phyloP scores from a whole-genome alignment of 2,888 invertebrate species.

The Camptogramma bilineatum region DNA sequence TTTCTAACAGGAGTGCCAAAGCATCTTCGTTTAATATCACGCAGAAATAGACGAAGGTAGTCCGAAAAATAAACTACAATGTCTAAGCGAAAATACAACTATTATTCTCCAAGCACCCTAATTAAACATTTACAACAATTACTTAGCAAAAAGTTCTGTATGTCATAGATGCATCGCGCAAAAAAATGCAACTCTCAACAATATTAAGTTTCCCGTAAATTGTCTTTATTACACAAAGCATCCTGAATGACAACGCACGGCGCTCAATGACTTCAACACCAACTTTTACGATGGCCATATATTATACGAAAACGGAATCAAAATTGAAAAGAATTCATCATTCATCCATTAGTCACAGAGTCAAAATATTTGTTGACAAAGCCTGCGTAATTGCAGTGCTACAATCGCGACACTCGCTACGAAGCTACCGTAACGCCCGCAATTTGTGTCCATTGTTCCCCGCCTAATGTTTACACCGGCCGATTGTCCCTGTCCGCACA shows the following conservation, averaged over 20 bases:
- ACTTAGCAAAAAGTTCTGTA: slow-evolving; percentile 33
- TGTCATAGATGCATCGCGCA: slow-evolving; percentile 54
- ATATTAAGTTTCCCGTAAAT: slow-evolving; percentile 71
- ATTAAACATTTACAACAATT: slow-evolving; percentile 35
- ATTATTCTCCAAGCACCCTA: slow-evolving; percentile 21
- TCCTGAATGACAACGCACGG: slow-evolving; percentile 75
- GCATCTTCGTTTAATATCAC: slow-evolving; percentile 8
- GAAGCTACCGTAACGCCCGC: slow-evolving; percentile 85
- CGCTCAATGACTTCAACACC: slow-evolving; percentile 75
- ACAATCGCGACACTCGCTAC: slow-evolving; percentile 82
- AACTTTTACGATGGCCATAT: slow-evolving; percentile 79
- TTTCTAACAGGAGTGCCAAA: slow-evolving; percentile 3
- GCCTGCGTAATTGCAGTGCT: slow-evolving; percentile 78
- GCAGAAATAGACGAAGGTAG: slow-evolving; percentile 39
- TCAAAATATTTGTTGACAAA: slow-evolving; percentile 81
- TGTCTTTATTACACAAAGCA: slow-evolving; percentile 68
- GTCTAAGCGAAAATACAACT: slow-evolving; percentile 15
- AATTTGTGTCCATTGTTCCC: slow-evolving; percentile 82
- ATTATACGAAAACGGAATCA: slow-evolving; percentile 78
- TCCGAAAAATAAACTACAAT: slow-evolving; percentile 35
- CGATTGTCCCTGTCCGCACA: slow-evolving; percentile 79
- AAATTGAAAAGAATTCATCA: slow-evolving; percentile 82
- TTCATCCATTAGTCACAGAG: slow-evolving; percentile 84
- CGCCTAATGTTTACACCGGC: slow-evolving; percentile 78
- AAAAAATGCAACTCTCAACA: slow-evolving; percentile 60